Evolutionary conservation across 2,113 vertebrate genomes (phyloP).

Genomic region (Aix galericulata): DNA sequence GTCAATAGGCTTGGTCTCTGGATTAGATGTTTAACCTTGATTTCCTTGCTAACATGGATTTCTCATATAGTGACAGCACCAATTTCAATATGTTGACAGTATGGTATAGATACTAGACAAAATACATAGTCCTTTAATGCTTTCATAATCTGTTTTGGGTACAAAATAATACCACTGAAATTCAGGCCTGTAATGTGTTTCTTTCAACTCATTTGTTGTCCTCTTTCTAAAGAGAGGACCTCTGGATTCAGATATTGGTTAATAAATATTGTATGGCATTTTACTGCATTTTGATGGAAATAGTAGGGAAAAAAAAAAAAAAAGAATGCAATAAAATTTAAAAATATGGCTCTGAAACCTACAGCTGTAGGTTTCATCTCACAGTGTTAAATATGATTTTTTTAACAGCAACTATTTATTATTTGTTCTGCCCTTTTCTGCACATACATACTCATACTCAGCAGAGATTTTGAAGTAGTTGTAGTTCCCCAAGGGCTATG

Average conservation of each 20-base stretch:
- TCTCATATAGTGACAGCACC: neutral
- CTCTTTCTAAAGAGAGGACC: neutral
- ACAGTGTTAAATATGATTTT: slow-evolving; percentile 10
- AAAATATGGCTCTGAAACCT: neutral
- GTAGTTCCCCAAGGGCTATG: neutral
- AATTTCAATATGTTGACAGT: neutral
- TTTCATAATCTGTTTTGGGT: neutral
- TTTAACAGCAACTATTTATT: slow-evolving; percentile 36
- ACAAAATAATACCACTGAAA: neutral
- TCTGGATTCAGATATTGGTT: neutral
- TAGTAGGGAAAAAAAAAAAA: neutral
- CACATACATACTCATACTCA: neutral
- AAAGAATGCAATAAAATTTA: neutral
- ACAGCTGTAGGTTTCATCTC: neutral
- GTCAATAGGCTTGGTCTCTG: neutral
- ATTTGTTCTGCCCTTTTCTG: slow-evolving; percentile 12
- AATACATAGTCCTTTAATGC: neutral
- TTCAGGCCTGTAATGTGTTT: neutral
- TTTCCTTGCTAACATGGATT: neutral
- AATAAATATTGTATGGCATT: slow-evolving; percentile 20
- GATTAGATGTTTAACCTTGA: neutral
- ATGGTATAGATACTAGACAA: neutral
- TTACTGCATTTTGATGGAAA: slow-evolving; percentile 13
- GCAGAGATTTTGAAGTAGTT: neutral
- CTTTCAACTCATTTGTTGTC: neutral